Evolutionary conservation across 1,140 invertebrate genomes (phyloP).

Genomic region (Vanessa tameamea): DNA sequence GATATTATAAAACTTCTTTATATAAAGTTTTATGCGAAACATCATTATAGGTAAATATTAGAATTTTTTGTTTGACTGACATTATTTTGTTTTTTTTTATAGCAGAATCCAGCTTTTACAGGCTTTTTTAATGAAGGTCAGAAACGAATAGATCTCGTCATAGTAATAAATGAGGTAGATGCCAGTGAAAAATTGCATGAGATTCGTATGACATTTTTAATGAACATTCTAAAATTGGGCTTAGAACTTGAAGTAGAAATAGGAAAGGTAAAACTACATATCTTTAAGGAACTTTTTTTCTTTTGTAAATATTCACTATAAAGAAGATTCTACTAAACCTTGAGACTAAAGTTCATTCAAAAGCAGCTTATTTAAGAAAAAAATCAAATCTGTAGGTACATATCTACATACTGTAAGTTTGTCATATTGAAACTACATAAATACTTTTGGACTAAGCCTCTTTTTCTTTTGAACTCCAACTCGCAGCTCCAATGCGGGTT

Average conservation of each 20-base stretch:
- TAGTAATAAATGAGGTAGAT: slow-evolving; percentile 7
- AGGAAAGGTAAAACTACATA: slow-evolving; percentile 7
- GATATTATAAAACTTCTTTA: no score
- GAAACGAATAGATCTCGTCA: slow-evolving; percentile 21
- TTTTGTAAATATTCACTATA: neutral
- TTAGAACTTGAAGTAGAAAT: slow-evolving; percentile 17
- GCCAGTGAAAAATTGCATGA: neutral
- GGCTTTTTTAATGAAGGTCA: slow-evolving; percentile 14
- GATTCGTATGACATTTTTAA: slow-evolving; percentile 10
- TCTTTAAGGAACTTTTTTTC: neutral
- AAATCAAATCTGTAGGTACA: no score
- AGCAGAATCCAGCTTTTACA: slow-evolving; percentile 11
- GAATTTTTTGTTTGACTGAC: no score
- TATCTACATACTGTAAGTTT: no score
- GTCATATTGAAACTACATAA: no score
- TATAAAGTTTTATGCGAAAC: no score
- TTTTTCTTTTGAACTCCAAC: no score
- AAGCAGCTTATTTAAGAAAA: no score
- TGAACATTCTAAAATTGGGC: slow-evolving; percentile 7
- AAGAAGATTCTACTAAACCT: neutral
- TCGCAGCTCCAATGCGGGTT: no score
- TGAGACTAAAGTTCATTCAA: neutral
- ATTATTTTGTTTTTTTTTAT: neutral
- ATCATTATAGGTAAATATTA: no score
- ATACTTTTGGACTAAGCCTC: no score